phyloP scores from a whole-genome alignment of 1,140 invertebrate genomes.

The Meloidogyne exigua region DNA sequence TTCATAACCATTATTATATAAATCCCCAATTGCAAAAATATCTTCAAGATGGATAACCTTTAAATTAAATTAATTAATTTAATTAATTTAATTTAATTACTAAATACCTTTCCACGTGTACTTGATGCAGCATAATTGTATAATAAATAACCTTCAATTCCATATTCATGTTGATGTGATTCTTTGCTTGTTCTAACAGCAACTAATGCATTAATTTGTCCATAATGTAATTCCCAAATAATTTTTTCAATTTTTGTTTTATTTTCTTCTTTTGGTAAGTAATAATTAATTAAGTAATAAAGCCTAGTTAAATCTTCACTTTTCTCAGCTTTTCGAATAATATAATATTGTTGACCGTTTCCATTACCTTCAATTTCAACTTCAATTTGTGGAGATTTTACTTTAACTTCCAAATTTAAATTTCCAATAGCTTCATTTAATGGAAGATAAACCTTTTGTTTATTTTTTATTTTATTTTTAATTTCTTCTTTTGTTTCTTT shows the following conservation, averaged over 20 bases:
- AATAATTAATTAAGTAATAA: neutral
- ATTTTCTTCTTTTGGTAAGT: neutral
- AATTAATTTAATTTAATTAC: neutral
- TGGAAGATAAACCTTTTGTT: neutral
- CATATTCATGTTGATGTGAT: neutral
- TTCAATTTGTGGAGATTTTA: neutral
- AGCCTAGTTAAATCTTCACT: neutral
- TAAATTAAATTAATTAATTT: too few species aligned
- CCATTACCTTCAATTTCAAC: neutral
- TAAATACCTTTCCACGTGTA: neutral
- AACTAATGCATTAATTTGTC: neutral
- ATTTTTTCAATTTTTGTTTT: neutral
- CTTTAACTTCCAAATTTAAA: neutral
- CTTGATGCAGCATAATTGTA: neutral
- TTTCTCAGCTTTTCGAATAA: neutral
- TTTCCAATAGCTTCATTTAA: neutral
- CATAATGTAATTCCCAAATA: neutral
- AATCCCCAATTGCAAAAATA: neutral
- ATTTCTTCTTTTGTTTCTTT: neutral
- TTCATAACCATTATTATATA: neutral
- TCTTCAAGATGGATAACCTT: neutral
- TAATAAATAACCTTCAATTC: conserved; percentile 1
- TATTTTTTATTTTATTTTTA: neutral
- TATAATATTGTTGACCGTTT: neutral
- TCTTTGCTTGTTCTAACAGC: neutral